These are phyloP conservation scores for Drosophila emarginata DNA, from an alignment of 2,888 invertebrate species.

Conservation along the genomic window DNA sequence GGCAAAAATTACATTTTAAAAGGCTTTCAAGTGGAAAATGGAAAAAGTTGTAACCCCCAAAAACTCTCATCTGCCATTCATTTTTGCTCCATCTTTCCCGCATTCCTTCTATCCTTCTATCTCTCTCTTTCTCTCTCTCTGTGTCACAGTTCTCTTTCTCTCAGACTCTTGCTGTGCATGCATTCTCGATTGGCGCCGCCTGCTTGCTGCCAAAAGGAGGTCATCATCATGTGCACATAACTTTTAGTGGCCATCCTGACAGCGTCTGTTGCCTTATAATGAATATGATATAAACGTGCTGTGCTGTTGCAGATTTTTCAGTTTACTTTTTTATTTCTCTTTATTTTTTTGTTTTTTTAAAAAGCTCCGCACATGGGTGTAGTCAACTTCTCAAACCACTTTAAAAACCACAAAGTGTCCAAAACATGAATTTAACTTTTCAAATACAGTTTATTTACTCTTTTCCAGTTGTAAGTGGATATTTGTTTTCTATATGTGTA, in stretches of 20 bases:
- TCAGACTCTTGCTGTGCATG: constrained; percentile 11
- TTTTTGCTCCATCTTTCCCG: background rate
- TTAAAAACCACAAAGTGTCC: too few species aligned
- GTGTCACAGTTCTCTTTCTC: background rate
- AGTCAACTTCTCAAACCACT: background rate
- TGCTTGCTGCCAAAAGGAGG: constrained; percentile 38
- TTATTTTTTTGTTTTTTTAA: too few species aligned
- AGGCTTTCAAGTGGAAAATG: constrained; percentile 78
- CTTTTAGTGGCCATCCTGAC: constrained; percentile 52
- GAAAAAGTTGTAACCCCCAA: constrained; percentile 65
- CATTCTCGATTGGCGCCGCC: constrained; percentile 28
- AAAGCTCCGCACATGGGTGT: background rate
- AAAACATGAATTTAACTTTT: too few species aligned
- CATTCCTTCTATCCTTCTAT: background rate
- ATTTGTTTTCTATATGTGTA: too few species aligned
- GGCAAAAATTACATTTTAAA: constrained; percentile 78
- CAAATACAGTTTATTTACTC: too few species aligned
- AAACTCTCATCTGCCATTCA: constrained; percentile 13
- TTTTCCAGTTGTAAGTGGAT: too few species aligned
- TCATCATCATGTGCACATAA: constrained; percentile 57
- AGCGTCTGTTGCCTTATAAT: constrained; percentile 43
- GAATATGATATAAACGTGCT: constrained; percentile 55
- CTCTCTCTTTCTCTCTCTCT: constrained; percentile 16
- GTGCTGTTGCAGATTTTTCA: constrained; percentile 31
- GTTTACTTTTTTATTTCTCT: background rate